Evolutionary conservation across 2,113 vertebrate genomes (phyloP).

Genomic region (Arizona elegans): DNA sequence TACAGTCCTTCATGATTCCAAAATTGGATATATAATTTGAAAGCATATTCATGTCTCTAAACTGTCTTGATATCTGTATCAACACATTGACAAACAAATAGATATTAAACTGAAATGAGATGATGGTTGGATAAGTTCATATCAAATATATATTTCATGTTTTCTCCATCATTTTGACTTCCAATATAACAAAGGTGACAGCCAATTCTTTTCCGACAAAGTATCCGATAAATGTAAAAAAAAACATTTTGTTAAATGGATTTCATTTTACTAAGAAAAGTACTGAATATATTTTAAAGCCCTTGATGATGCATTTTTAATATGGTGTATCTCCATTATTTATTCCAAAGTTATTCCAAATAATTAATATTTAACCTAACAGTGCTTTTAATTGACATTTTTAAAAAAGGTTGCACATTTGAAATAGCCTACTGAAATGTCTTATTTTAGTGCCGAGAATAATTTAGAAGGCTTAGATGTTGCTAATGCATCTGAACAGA

Average conservation of each 20-base stretch:
- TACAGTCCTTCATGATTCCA: not conserved
- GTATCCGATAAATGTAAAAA: not conserved
- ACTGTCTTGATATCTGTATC: not conserved
- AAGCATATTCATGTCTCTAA: not conserved
- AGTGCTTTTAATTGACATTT: not conserved
- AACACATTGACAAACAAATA: not conserved
- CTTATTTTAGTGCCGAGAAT: not conserved
- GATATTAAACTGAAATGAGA: not conserved
- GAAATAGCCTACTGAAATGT: not conserved
- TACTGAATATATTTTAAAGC: not conserved
- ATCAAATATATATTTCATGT: not conserved
- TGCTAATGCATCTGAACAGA: not conserved
- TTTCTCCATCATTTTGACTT: not conserved
- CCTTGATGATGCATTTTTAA: not conserved
- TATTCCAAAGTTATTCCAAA: not conserved
- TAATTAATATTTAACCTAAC: not conserved
- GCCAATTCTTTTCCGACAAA: not conserved
- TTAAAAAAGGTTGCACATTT: not conserved
- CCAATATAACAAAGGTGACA: not conserved
- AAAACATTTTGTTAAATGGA: not conserved
- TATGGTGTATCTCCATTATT: not conserved
- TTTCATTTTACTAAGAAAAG: not conserved
- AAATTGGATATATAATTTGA: not conserved
- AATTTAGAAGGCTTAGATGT: not conserved
- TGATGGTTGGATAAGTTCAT: not conserved